Evolutionary conservation across 2,888 invertebrate genomes (phyloP), one percentile per base, ranked within the genome.

Genomic region (Pandemis corylana): DNA sequence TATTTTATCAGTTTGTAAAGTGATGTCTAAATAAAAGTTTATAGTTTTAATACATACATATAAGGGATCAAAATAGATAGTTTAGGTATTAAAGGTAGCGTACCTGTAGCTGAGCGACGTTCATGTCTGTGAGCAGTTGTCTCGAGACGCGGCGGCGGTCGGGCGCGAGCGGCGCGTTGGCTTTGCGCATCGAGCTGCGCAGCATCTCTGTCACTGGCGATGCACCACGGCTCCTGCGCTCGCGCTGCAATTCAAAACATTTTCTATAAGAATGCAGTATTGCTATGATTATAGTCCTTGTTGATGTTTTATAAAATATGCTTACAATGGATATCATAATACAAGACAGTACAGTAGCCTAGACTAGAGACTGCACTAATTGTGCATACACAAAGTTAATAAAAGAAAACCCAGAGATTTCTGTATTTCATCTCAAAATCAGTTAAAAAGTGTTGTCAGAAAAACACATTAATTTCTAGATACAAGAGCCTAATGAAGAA

Each of bases 121-220:
- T 99, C 97, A 99, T 98, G 87, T 98, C 98, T 41, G 98, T 97
- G 81, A 99, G 95, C 82, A 98, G 96, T 85, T 97, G 97, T 46
- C 98, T 95, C 12, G 97, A 97, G 71, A 99, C 95, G 77, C 98
- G 96, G 79, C 98, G 96, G 82, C 97, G 96, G 82, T 98, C 97
- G 81, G 97, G 96, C 44, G 97, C 97, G 82, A 98, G 96, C 77
- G 97, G 97, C 75, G 98, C 97, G 77, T 97, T 97, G 76, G 98
- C 97, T 94, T 97, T 97, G 85, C 96, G 95, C 86, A 98, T 95
- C 83, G 97, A 97, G 82, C 96, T 95, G 42, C 97, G 96, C 76
- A 98, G 96, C 96, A 98, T 97, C 90, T 97, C 97, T 41, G 98
- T 97, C 79, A 98, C 97, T 20, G 98, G 97, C 81, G 97, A 97